phyloP scores from a whole-genome alignment of 2,888 invertebrate genomes.

The Homarus gammarus region DNA sequence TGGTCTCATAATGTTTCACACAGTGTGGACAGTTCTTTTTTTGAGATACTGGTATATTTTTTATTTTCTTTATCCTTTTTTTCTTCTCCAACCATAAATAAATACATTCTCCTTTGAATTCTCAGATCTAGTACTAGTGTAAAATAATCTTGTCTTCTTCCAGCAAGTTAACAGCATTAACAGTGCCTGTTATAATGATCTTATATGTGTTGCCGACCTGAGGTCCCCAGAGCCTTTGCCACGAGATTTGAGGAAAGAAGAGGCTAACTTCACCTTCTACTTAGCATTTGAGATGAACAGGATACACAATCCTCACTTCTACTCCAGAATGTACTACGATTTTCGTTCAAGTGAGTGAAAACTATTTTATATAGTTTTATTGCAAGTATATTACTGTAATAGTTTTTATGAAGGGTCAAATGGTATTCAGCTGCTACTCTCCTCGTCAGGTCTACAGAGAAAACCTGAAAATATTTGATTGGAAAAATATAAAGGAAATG shows the following conservation, averaged over 20 bases:
- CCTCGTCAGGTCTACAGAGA: background rate
- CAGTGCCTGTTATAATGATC: constrained; percentile 61
- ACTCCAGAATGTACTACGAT: constrained; percentile 85
- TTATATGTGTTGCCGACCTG: constrained; percentile 39
- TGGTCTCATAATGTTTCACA: too few species aligned
- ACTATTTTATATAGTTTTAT: background rate
- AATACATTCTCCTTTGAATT: too few species aligned
- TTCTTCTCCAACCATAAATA: too few species aligned
- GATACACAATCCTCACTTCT: constrained; percentile 89
- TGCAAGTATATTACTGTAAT: too few species aligned
- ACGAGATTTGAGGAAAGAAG: constrained; percentile 78
- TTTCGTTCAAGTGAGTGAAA: constrained; percentile 79
- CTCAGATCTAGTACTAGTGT: too few species aligned
- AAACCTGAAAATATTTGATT: background rate
- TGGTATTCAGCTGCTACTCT: background rate
- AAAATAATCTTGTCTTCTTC: background rate
- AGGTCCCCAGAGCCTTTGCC: constrained; percentile 39
- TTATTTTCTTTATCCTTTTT: too few species aligned
- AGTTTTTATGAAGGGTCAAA: background rate
- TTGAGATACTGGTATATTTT: too few species aligned
- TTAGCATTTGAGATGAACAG: constrained; percentile 93
- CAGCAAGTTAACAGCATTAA: constrained; percentile 72
- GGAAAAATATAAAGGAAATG: background rate
- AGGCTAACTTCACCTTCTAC: constrained; percentile 89
- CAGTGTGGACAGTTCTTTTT: background rate